These are phyloP conservation scores for Eupithecia tripunctaria DNA, from an alignment of 2,888 invertebrate species.

Conservation along the genomic window DNA sequence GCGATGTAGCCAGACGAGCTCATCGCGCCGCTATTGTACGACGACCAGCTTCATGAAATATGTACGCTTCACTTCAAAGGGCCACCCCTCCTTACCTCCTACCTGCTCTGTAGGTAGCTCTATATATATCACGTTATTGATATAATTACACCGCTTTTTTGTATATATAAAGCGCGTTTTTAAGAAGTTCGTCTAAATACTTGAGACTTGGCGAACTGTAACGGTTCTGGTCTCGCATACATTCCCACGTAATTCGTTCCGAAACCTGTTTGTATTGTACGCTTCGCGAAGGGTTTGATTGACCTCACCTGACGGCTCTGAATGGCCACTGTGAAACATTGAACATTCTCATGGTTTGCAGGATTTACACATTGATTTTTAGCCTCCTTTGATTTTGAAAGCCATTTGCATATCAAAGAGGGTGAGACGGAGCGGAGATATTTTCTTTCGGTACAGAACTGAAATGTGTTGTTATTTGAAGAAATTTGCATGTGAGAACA, in stretches of 20 bases:
- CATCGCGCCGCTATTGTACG: constrained; percentile 78
- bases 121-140: constrained; percentile 46
- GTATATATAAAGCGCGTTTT: neutral
- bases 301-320: constrained; percentile 30
- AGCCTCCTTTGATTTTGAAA: constrained; percentile 37
- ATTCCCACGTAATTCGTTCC: constrained; percentile 59
- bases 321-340: constrained; percentile 27
- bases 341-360: constrained; percentile 22
- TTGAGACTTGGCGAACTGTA: constrained; percentile 49
- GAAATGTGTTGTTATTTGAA: constrained; percentile 3
- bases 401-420: constrained; percentile 35
- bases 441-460: constrained; percentile 14
- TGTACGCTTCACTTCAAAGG: constrained; percentile 76
- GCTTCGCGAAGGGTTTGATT: constrained; percentile 47
- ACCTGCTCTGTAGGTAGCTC: constrained; percentile 27
- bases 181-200: constrained; percentile 37
- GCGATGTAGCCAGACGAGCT: constrained; percentile 73
- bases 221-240: constrained; percentile 50
- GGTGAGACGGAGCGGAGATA: constrained; percentile 10
- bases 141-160: constrained; percentile 35
- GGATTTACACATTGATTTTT: constrained; percentile 24
- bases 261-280: constrained; percentile 67
- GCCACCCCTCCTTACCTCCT: constrained; percentile 54
- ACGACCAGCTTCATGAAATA: constrained; percentile 79
- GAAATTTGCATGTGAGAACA: neutral